Evolutionary conservation across 2,888 invertebrate genomes (phyloP).

Genomic region (Alloscopus bannaensis): DNA sequence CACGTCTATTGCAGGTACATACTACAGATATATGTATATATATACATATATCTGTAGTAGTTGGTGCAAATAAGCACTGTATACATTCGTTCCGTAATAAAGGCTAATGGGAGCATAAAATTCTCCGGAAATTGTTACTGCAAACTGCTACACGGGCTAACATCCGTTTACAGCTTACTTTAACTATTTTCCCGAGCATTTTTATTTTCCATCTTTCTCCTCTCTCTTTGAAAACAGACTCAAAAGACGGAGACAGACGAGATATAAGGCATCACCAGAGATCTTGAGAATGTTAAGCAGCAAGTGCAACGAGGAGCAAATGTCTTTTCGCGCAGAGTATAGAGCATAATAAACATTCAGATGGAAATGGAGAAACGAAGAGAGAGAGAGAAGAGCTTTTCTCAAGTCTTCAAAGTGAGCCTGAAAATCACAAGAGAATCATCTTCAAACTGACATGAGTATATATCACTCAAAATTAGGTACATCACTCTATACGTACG

Average conservation of each 20-base stretch:
- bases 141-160: conserved; percentile 48
- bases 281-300: conserved; percentile 11
- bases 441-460: conserved; percentile 12
- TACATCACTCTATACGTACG: neutral
- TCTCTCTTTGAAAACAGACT: neutral
- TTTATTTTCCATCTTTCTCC: conserved; percentile 5
- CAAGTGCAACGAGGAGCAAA: conserved; percentile 40
- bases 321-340: conserved; percentile 27
- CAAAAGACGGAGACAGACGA: conserved; percentile 2
- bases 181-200: neutral
- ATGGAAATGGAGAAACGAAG: no score
- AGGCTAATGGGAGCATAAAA: conserved; percentile 50
- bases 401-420: conserved; percentile 20
- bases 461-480: neutral
- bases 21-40: no score
- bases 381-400: conserved; percentile 26
- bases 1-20: no score
- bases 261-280: neutral
- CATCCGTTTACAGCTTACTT: conserved; percentile 18
- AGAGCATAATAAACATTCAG: conserved; percentile 35
- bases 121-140: conserved; percentile 50
- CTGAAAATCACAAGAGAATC: conserved; percentile 18
- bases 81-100: no score
- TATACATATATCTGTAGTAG: neutral
- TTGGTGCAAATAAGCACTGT: no score